Percentiles rank a stretch among this genome's conserved stretches.
Conservation (phyloP, 2,888 invertebrate genomes). For the Agrotis segetum region DNA sequence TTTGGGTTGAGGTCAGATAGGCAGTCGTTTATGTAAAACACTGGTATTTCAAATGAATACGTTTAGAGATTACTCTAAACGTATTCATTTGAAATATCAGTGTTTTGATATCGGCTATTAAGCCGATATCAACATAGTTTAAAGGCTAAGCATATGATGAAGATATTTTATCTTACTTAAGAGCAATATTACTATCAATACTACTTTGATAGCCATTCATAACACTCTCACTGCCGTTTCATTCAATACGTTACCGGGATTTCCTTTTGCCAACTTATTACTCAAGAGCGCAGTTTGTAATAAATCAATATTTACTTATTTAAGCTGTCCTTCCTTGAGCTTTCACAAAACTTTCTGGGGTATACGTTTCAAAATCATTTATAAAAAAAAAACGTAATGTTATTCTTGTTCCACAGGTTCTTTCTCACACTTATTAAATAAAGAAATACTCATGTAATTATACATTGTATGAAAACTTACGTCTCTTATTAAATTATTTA, state of each 20-base stretch:
- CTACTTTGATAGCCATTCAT: neutral
- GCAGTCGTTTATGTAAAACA: too few relatives aligned
- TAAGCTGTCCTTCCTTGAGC: neutral
- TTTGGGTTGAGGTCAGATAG: neutral
- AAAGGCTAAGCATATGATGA: too few relatives aligned
- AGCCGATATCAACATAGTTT: too few relatives aligned
- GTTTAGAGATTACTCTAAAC: too few relatives aligned
- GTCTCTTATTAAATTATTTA: slow-evolving; percentile 17
- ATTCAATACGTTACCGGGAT: neutral
- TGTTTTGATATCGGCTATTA: too few relatives aligned
- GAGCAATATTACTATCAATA: neutral
- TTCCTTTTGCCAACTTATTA: too few relatives aligned
- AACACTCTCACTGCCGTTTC: neutral
- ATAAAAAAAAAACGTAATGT: slow-evolving; percentile 3
- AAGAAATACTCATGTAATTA: too few relatives aligned
- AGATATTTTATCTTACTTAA: neutral
- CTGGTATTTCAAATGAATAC: too few relatives aligned
- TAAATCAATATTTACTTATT: slow-evolving; percentile 19
- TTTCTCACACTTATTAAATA: slow-evolving; percentile 10
- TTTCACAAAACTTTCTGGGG: neutral
- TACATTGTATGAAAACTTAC: neutral
- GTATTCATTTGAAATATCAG: too few relatives aligned
- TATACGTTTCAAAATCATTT: too few relatives aligned
- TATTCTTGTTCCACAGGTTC: slow-evolving; percentile 2
- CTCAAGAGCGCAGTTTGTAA: neutral